These are phyloP conservation scores for Entomobrya multifasciata DNA, from an alignment of 2,888 invertebrate species.

Conservation along the genomic window DNA sequence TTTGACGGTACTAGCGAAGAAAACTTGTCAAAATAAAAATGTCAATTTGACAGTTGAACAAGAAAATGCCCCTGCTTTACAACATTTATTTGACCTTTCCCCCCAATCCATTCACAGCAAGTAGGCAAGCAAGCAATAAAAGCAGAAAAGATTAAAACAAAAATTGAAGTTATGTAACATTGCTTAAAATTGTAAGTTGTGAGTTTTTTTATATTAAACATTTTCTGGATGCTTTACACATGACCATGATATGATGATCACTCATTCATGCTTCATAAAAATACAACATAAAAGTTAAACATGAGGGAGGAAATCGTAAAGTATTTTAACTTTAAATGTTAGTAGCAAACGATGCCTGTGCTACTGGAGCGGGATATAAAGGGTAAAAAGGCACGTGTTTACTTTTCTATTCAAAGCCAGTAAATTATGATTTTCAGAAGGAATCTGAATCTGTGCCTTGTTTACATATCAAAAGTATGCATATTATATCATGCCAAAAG, in stretches of 20 bases:
- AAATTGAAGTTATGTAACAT: too few species aligned
- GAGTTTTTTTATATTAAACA: too few species aligned
- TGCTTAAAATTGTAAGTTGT: too few species aligned
- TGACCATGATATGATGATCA: too few species aligned
- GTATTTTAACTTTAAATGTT: neutral
- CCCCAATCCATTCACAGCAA: neutral
- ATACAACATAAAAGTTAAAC: neutral
- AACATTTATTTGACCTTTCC: slow-evolving; percentile 9
- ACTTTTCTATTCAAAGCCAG: neutral
- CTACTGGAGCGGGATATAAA: too few species aligned
- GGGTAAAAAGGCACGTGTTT: slow-evolving; percentile 22
- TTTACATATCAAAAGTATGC: slow-evolving; percentile 47
- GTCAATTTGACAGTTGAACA: slow-evolving; percentile 11
- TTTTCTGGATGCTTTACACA: too few species aligned
- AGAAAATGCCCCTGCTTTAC: neutral
- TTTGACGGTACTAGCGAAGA: neutral
- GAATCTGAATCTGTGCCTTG: slow-evolving; percentile 51
- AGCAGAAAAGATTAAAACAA: too few species aligned
- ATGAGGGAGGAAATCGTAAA: neutral
- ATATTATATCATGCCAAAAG: slow-evolving; percentile 34
- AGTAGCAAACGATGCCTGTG: neutral
- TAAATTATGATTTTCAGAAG: slow-evolving; percentile 14
- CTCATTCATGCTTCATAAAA: too few species aligned
- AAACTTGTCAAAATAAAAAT: slow-evolving; percentile 33
- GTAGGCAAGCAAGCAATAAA: too few species aligned